phyloP scores from a whole-genome alignment of 2,888 invertebrate species.

The Lasioglossum leucozonium region DNA sequence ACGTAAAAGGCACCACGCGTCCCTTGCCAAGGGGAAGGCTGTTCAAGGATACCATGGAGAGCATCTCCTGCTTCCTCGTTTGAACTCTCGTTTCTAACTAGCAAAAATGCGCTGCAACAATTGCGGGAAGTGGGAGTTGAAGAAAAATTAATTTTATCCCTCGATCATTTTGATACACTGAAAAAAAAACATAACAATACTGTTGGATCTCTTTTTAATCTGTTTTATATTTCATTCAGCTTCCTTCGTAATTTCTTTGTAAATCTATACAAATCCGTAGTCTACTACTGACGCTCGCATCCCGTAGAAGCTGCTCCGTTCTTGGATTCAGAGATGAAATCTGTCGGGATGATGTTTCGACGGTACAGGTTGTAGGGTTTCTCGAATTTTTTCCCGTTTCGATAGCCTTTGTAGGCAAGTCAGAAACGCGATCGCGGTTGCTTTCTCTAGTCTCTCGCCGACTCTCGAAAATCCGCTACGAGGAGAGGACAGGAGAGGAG shows the following conservation, averaged over 20 bases:
- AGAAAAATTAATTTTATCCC: neutral
- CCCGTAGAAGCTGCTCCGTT: too few species aligned
- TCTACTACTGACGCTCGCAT: too few species aligned
- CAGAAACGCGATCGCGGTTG: slow-evolving; percentile 47
- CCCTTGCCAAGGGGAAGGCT: slow-evolving; percentile 44
- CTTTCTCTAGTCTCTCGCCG: slow-evolving; percentile 74
- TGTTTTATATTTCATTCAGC: too few species aligned
- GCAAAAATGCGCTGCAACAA: neutral
- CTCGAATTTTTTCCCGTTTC: neutral
- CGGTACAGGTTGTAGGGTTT: neutral
- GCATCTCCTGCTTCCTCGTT: neutral
- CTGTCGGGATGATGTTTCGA: too few species aligned
- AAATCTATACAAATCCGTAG: too few species aligned
- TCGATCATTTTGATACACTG: neutral
- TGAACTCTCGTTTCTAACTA: slow-evolving; percentile 27
- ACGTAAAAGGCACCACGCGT: slow-evolving; percentile 56
- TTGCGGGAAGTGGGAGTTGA: neutral
- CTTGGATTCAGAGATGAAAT: too few species aligned
- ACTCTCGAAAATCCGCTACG: slow-evolving; percentile 62
- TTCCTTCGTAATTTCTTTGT: too few species aligned
- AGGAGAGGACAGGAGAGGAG: slow-evolving; percentile 42
- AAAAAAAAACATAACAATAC: too few species aligned
- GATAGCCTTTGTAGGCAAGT: slow-evolving; percentile 28
- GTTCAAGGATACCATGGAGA: slow-evolving; percentile 48
- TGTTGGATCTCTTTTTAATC: too few species aligned